A percentile compares a stretch with the other conserved stretches of the same genome.
These are phyloP conservation scores for Peromyscus nudipes DNA, from an alignment of 2,797 vertebrate species.

Conservation along the genomic window DNA sequence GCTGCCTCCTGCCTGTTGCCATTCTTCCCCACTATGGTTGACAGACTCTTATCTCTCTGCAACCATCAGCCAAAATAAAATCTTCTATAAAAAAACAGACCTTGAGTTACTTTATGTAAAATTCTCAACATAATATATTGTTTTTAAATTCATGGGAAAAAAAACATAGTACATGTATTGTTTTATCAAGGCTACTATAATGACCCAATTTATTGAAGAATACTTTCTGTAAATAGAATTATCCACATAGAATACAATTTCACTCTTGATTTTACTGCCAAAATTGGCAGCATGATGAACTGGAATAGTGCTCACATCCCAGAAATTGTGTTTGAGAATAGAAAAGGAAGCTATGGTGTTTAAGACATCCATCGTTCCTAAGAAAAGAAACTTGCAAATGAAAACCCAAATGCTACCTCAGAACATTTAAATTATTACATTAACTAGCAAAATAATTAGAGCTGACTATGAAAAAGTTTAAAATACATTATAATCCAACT, in stretches of 20 bases:
- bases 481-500: conserved; percentile 48
- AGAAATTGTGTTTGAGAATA: conserved; percentile 52
- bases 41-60: not conserved
- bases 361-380: conserved; percentile 38
- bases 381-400: conserved; percentile 30
- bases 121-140: not conserved
- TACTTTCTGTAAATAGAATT: conserved; percentile 42
- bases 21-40: not conserved
- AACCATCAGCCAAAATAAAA: not conserved
- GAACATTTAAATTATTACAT: conserved; percentile 15
- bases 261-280: conserved; percentile 30
- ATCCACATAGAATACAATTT: conserved; percentile 26
- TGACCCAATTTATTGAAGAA: not conserved
- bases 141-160: conserved; percentile 4
- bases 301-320: not conserved
- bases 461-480: not conserved
- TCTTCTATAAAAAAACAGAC: not conserved
- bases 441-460: conserved; percentile 37
- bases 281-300: not conserved
- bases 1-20: not conserved
- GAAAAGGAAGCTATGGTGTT: conserved; percentile 26
- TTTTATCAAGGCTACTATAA: not conserved
- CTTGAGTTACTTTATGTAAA: not conserved
- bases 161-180: not conserved
- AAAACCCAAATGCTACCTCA: not conserved